These are phyloP conservation scores for Apodemia mormo DNA, from an alignment of 2,888 invertebrate genomes.

Conservation along the genomic window DNA sequence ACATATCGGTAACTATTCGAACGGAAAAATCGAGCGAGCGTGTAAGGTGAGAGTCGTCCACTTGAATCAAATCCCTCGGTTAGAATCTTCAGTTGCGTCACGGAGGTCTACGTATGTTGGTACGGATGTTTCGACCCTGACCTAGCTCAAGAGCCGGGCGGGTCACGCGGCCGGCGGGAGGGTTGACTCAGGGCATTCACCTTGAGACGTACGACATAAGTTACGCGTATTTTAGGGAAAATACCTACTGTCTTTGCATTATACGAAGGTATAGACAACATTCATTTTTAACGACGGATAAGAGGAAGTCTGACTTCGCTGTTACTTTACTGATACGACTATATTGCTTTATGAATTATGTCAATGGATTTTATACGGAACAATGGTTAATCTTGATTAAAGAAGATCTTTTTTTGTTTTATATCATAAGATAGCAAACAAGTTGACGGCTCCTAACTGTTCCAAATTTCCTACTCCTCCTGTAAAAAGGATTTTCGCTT, in stretches of 20 bases:
- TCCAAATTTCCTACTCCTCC: too few relatives aligned
- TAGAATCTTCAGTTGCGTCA: constrained; percentile 28
- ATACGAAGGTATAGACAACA: too few relatives aligned
- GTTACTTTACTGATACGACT: too few relatives aligned
- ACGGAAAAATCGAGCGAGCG: constrained; percentile 71
- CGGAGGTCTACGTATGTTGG: constrained; percentile 54
- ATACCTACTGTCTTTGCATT: constrained; percentile 25
- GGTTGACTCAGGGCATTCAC: constrained; percentile 73
- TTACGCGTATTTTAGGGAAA: constrained; percentile 48
- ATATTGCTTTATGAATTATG: too few relatives aligned
- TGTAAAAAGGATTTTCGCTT: too few relatives aligned
- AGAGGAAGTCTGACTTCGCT: too few relatives aligned
- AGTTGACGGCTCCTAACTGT: too few relatives aligned
- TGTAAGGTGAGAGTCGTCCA: constrained; percentile 54
- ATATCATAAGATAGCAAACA: too few relatives aligned
- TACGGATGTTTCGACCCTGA: constrained; percentile 71
- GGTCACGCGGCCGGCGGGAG: constrained; percentile 74
- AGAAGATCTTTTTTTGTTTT: too few relatives aligned
- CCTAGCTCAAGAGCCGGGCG: constrained; percentile 76
- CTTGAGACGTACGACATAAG: constrained; percentile 66
- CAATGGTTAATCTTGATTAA: too few relatives aligned
- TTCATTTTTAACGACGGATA: too few relatives aligned
- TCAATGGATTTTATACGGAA: too few relatives aligned
- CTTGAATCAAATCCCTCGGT: constrained; percentile 41
- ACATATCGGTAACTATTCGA: constrained; percentile 70